Percentiles rank a stretch among this genome's conserved stretches.
Evolutionary conservation across 2,888 invertebrate species (phyloP).

Genomic region (Bombyx huttoni): DNA sequence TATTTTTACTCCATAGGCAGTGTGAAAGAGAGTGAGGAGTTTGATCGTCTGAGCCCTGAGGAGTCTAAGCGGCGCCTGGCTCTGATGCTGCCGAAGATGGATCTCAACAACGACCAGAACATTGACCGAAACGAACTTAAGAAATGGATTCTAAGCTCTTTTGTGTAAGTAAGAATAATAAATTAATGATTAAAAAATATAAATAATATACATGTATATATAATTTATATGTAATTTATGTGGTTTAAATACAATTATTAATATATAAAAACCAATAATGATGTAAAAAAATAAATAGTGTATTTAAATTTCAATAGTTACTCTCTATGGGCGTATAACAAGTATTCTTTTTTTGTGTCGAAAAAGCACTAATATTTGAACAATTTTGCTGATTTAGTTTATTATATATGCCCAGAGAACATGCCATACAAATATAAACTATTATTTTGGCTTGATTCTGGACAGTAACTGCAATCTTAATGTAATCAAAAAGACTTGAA

Average conservation of each 20-base stretch:
- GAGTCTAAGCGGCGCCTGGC: slow-evolving; percentile 86
- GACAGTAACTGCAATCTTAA: too few species aligned
- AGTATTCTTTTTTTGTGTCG: too few species aligned
- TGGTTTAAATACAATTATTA: background rate
- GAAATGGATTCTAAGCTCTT: slow-evolving; percentile 94
- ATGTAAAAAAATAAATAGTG: too few species aligned
- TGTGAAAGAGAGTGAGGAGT: slow-evolving; percentile 92
- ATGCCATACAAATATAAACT: too few species aligned
- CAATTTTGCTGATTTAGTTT: too few species aligned
- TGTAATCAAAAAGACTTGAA: too few species aligned
- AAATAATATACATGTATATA: background rate
- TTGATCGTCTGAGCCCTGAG: slow-evolving; percentile 86
- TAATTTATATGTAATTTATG: background rate
- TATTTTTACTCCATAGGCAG: slow-evolving; percentile 78
- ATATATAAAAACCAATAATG: too few species aligned
- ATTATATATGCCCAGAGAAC: too few species aligned
- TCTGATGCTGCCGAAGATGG: slow-evolving; percentile 88
- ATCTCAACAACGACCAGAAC: slow-evolving; percentile 82
- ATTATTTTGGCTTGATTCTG: too few species aligned
- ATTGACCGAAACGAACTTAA: slow-evolving; percentile 88
- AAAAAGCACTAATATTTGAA: too few species aligned
- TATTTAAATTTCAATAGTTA: too few species aligned
- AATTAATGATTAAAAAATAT: background rate
- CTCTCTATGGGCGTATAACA: too few species aligned
- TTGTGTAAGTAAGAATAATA: slow-evolving; percentile 71